Evolutionary conservation across 2,113 vertebrate species (phyloP), one percentile per base, ranked within the genome.

Genomic region (Megaleporinus macrocephalus): DNA sequence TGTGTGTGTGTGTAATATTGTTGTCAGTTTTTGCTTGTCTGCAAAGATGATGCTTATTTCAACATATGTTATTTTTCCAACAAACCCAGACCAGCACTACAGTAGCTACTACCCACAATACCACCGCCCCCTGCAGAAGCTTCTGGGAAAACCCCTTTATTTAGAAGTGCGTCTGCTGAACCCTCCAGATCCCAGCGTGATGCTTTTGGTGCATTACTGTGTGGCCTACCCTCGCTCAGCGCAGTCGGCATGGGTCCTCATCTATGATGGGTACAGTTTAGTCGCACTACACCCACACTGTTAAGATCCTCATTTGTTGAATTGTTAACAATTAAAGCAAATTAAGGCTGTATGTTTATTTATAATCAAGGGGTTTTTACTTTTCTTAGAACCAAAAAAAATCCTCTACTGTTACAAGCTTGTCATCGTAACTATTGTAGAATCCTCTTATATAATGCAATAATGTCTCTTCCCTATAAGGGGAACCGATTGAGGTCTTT

Each of bases 171-270:
- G 91, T 18, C 85, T 94, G 79, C 87, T 94, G 26, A 93, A 92
- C 73, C 68, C 89, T 59, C 91, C 92, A 0, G 94, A 94, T 80
- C 88, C 91, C 74, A 89, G 53, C 73, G 65, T 92, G 80, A 76
- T 91, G 84, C 89, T 95, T 80, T 78, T 94, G 87, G 94, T 95
- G 75, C 91, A 94, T 87, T 95, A 90, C 86, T 95, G 93, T 53
- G 86, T 95, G 79, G 93, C 93, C 44, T 95, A 95, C 86, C 93
- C 93, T 26, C 91, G 90, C 82, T 94, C 93, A 10, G 93, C 92
- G 22, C 86, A 88, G n/a, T 84, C 93, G 20, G 89, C 91, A 63
- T 95, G 93, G 93, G 90, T 94, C 79, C 87, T 95, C 78, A 90
- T 94, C 72, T 93, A 95, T 81, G 92, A 94, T 26, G 93, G 93